phyloP scores from a whole-genome alignment of 2,113 vertebrate species.

The Lasiurus cinereus region DNA sequence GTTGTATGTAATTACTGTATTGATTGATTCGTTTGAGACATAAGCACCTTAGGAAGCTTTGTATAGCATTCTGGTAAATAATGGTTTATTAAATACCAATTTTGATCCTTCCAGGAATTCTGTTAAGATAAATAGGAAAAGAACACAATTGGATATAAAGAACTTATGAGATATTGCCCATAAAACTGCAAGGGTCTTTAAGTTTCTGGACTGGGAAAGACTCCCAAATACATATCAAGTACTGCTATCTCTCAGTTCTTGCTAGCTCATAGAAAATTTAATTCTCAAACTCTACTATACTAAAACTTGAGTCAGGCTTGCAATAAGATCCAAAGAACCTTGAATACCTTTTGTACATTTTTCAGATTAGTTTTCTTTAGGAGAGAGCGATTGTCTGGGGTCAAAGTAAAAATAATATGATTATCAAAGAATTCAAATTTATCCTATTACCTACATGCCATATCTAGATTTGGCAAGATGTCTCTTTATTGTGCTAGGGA shows the following conservation, averaged over 20 bases:
- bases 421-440: conserved; percentile 47
- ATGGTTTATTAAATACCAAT: neutral
- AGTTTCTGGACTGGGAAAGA: neutral
- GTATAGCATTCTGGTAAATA: neutral
- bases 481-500: conserved; percentile 16
- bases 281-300: conserved; percentile 29
- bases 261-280: conserved; percentile 51
- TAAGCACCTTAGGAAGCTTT: neutral
- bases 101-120: neutral
- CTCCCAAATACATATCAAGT: neutral
- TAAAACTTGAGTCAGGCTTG: conserved; percentile 5
- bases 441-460: conserved; percentile 39
- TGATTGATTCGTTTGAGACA: neutral
- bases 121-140: neutral
- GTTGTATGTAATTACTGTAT: neutral
- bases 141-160: neutral
- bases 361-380: conserved; percentile 36
- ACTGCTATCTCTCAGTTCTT: conserved; percentile 39
- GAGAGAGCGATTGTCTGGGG: conserved; percentile 11
- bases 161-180: neutral
- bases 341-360: conserved; percentile 24
- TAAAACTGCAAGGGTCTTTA: neutral
- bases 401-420: conserved; percentile 68
- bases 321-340: neutral
- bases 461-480: conserved; percentile 32